Base-by-base conservation (phyloP, 1,140 invertebrate species). In the Anastrepha ludens region DNA sequence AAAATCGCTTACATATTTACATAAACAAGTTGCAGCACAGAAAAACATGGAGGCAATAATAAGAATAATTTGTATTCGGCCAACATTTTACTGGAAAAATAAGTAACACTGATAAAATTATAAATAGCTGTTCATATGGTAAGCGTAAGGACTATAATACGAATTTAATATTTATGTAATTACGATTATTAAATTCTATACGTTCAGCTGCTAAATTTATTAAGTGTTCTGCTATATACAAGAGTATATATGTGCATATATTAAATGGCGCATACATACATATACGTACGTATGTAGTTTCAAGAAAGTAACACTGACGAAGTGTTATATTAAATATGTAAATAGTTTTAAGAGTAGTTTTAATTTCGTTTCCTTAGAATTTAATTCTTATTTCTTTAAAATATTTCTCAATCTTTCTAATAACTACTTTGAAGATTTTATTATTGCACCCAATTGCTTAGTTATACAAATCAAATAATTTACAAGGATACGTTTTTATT, bases 381-480 rank as follows among this genome's bases (percentile, higher is more conserved):
- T n/a, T 81, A 55, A 81, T 81, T 11, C 47, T 29, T 58, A 81
- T 81, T 29, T 47, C 47, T 74, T 74, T 74, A n/a, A n/a, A 47
- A 15, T 9, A 47, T 81, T 55, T 81, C n/a, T 20, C 8, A 20
- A 47, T 9, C 17, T 55, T n/a, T 81, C 11, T 81, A 15, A 41
- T 55, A 29, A 11, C 20, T 74, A 17, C 74, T 74, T 44, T 74
- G 15, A 41, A 67, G 29, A 74, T 41, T 15, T 47, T 47, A 44
- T 74, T 74, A 67, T 67, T 39, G n/a, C n/a, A n/a, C n/a, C 15
- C 15, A 44, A 62, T 62, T 62, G 60, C 9, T 55, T 55, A 13
- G n/a, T n/a, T n/a, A n/a, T n/a, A n/a, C n/a, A n/a, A n/a, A n/a
- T n/a, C n/a, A 74, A 44, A 74, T 47, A 47, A 50, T 29, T 55